Evolutionary conservation across 2,797 vertebrate species (phyloP), one percentile per base, ranked within the genome.

Genomic region (Oreochromis grahami): DNA sequence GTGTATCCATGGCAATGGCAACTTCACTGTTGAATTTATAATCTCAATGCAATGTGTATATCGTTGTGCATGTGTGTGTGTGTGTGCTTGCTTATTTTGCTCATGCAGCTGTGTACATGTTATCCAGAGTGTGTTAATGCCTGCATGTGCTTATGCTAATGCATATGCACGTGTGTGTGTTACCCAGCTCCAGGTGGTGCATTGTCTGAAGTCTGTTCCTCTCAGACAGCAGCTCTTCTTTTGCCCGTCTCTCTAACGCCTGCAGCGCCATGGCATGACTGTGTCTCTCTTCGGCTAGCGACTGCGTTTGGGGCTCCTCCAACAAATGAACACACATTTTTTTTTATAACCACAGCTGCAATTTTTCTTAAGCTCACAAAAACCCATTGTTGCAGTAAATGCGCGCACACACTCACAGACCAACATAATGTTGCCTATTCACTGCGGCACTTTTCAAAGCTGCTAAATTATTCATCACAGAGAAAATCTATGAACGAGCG

Each of bases 151-250:
- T 65, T 74, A 72, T 48, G 29, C 76, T 65, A 19, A 24, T 63
- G 53, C 50, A 26, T 80, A n/a, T 60, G 17, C 26, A 29, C 17
- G 63, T 74, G 51, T 78, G n/a, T 60, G 72, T 63, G 70, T 85
- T 96, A 97, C 96, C 96, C 29, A 96, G 95, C 94, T 98, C 95
- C 84, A 97, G 90, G 53, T 95, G 94, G 93, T 98, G 97, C 92
- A 97, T 96, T 19, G 96, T 97, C 94, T 97, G 97, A 51, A 96
- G 95, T 88, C 96, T 93, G 90, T 97, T 96, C 21, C 96, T 95
- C 90, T 98, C 97, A 41, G 96, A 96, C 84, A 97, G 96, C 63
- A 97, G 92, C 85, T 97, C 97, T 86, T 97, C 97, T 84, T 94
- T 97, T 8, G 97, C 96, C 86, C 96, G 97, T 86, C 97, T 96